Base-by-base conservation (phyloP, 2,797 vertebrate species). In the Hydrophis major region DNA sequence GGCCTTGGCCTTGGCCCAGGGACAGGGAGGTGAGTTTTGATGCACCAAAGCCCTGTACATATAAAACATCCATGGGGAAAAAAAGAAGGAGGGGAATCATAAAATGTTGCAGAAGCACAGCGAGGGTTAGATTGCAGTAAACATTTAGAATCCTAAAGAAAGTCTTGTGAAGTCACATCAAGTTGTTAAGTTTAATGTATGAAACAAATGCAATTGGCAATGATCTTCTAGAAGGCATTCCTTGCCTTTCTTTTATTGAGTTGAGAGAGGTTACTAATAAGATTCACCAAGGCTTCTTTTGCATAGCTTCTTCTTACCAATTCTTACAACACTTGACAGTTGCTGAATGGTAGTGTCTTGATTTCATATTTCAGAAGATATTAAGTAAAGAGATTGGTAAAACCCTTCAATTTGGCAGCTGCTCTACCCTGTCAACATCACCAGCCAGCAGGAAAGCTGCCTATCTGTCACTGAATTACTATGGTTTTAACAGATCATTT, bases 1-100 rank as follows among this genome's bases (percentile, higher is more conserved):
- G 99, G 56, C 99, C 98, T 97, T 99, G 99, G 93, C 99, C 98
- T 98, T 99, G 99, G 69, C 98, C 99, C 94, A 99, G 98, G 42
- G 99, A 99, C 47, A 99, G 96, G 25, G 98, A 99, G 83, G 97
- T 98, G 93, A 99, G 97, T 96, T 98, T 99, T 94, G 97, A 96
- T 12, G 98, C 98, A 0, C 97, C 97, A 20, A 98, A 99, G 18
- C 98, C 98, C 99, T 99, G 95, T 50, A 93, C 27, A 92, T 0
- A 95, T 11, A 94, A 93, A 95, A 28, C 7, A 25, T 37, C 25
- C 25, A 22, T 4, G 6, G 89, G 0, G 2, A 13, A 22, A 25
- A 16, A n/a, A 18, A 1, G 28, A 0, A 1, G n/a, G 47, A 1
- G n/a, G 32, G 42, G 25, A 59, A 60, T 3, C 10, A 22, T 12